Evolutionary conservation across 2,888 invertebrate species (phyloP).

Genomic region (Nymphalis polychloros): DNA sequence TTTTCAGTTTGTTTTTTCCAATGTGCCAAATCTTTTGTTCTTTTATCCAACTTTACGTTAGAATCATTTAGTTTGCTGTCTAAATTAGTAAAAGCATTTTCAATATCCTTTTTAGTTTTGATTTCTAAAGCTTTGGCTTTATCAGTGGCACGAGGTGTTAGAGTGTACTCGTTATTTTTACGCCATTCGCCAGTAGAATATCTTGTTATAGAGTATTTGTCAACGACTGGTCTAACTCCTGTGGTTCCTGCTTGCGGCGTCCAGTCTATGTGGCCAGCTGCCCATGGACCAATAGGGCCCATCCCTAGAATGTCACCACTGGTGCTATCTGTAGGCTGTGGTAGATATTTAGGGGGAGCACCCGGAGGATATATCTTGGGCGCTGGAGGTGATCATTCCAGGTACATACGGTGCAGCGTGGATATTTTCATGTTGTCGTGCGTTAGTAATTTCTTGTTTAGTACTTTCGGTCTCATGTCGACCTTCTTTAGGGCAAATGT

Average conservation of each 20-base stretch:
- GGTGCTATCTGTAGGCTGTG: constrained; percentile 68
- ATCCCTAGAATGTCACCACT: constrained; percentile 71
- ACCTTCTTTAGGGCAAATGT: constrained; percentile 55
- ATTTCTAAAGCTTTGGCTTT: constrained; percentile 58
- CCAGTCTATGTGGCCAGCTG: constrained; percentile 88
- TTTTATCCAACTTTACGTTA: constrained; percentile 54
- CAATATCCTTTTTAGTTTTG: constrained; percentile 55
- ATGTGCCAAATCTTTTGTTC: constrained; percentile 73
- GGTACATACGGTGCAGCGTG: constrained; percentile 58
- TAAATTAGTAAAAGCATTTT: constrained; percentile 82
- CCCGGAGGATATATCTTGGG: constrained; percentile 58
- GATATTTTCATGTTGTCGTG: constrained; percentile 40
- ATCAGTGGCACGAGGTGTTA: constrained; percentile 63
- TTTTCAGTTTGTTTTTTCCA: constrained; percentile 87
- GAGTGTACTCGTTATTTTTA: constrained; percentile 77
- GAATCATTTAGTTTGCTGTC: constrained; percentile 76
- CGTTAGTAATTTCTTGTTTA: constrained; percentile 47
- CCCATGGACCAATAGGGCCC: constrained; percentile 85
- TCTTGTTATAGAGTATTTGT: constrained; percentile 88
- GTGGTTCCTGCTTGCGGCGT: constrained; percentile 87
- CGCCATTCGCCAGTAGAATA: constrained; percentile 89
- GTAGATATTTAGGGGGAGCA: constrained; percentile 69
- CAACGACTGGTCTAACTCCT: constrained; percentile 88
- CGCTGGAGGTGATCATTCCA: constrained; percentile 62
- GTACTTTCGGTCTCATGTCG: constrained; percentile 21